Evolutionary conservation across 2,797 vertebrate species (phyloP).

Genomic region (Eidolon dupreanum): DNA sequence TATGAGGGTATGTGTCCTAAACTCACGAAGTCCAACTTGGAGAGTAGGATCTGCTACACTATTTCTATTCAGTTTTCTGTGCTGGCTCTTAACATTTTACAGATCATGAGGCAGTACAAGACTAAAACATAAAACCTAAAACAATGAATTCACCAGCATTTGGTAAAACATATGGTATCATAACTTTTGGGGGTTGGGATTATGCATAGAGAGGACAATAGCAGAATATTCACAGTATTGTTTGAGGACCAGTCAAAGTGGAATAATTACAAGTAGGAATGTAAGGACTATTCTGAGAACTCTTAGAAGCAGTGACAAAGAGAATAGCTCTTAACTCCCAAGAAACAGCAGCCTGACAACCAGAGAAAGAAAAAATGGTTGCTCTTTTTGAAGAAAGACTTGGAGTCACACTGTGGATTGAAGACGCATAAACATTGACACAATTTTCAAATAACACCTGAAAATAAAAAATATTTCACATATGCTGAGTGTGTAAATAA

Average conservation of each 20-base stretch:
- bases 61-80: not conserved
- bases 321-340: not conserved
- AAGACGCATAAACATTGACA: slow-evolving; percentile 34
- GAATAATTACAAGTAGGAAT: not conserved
- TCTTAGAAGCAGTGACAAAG: not conserved
- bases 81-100: not conserved
- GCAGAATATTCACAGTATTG: not conserved
- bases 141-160: not conserved
- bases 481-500: not conserved
- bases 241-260: not conserved
- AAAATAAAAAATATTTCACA: not conserved
- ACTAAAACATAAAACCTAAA: not conserved
- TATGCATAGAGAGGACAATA: not conserved
- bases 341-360: slow-evolving; percentile 35
- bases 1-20: not conserved
- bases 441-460: slow-evolving; percentile 23
- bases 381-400: slow-evolving; percentile 26
- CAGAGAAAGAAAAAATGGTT: not conserved
- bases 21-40: not conserved
- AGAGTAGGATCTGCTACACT: not conserved
- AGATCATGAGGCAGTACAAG: not conserved
- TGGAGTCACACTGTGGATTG: not conserved
- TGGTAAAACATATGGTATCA: not conserved
- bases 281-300: not conserved
- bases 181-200: not conserved